Percentiles rank a stretch among this genome's conserved stretches.
phyloP scores from a whole-genome alignment of 1,140 invertebrate genomes.

The Prorops nasuta region DNA sequence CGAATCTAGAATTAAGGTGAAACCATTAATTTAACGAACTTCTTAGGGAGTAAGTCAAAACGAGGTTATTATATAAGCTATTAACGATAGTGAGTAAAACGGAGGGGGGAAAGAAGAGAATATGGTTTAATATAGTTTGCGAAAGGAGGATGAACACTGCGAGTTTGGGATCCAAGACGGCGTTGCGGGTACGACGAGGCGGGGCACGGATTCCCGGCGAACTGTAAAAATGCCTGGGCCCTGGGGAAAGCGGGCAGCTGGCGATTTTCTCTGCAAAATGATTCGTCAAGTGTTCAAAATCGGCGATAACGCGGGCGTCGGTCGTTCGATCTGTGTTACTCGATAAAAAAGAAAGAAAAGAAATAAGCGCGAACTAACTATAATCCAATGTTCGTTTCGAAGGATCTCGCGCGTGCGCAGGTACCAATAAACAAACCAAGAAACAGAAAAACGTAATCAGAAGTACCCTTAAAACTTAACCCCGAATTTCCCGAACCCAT shows the following conservation, averaged over 20 bases:
- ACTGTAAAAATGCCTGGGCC: background rate
- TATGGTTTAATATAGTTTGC: no score
- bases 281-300: background rate
- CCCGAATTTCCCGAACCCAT: no score
- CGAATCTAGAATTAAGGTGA: background rate
- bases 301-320: background rate
- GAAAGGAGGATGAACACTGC: background rate
- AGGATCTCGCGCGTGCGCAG: constrained; percentile 15
- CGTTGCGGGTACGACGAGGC: background rate
- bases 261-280: background rate
- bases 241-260: background rate
- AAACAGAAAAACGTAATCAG: constrained; percentile 1
- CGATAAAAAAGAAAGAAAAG: background rate
- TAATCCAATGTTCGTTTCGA: background rate
- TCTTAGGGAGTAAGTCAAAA: constrained; percentile 26
- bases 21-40: background rate
- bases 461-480: constrained; percentile 1
- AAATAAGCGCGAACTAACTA: constrained; percentile 7
- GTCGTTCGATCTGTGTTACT: background rate
- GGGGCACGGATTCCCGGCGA: background rate
- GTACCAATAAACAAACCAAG: constrained; percentile 9
- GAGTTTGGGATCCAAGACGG: background rate
- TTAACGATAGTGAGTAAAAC: background rate
- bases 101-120: no score
- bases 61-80: constrained; percentile 20